Conservation (phyloP, 2,888 invertebrate species). For the Carpatolechia fugitivella region DNA sequence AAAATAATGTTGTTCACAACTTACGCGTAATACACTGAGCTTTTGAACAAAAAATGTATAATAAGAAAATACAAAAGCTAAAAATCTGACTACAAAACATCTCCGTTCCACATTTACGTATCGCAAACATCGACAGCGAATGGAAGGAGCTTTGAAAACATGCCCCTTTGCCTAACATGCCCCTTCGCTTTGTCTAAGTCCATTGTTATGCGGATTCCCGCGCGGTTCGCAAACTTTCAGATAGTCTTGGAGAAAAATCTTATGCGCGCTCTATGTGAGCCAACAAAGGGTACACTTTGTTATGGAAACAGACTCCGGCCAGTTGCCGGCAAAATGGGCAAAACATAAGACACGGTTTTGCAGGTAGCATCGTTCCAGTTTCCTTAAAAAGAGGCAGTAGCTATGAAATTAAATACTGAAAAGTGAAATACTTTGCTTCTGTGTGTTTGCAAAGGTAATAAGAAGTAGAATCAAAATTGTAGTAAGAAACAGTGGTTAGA, state of each 20-base stretch:
- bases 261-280: slow-evolving; percentile 18
- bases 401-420: too few species aligned
- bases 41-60: too few species aligned
- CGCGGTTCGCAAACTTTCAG: slow-evolving; percentile 38
- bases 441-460: too few species aligned
- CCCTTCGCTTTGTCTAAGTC: slow-evolving; percentile 38
- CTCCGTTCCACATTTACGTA: slow-evolving; percentile 12
- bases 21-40: too few species aligned
- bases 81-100: neutral
- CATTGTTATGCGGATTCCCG: slow-evolving; percentile 44
- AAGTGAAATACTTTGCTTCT: too few species aligned
- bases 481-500: too few species aligned
- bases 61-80: neutral
- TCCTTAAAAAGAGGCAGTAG: too few species aligned
- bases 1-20: too few species aligned
- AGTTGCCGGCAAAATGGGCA: neutral
- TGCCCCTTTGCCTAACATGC: slow-evolving; percentile 10
- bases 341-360: neutral
- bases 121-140: slow-evolving; percentile 33
- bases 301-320: slow-evolving; percentile 16
- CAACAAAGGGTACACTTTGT: slow-evolving; percentile 27
- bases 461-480: too few species aligned
- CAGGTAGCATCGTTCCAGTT: neutral
- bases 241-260: slow-evolving; percentile 27
- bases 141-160: slow-evolving; percentile 33